A percentile compares a stretch with the other conserved stretches of the same genome.
Conservation (phyloP, 2,888 invertebrate genomes). For the Adineta ricciae region DNA sequence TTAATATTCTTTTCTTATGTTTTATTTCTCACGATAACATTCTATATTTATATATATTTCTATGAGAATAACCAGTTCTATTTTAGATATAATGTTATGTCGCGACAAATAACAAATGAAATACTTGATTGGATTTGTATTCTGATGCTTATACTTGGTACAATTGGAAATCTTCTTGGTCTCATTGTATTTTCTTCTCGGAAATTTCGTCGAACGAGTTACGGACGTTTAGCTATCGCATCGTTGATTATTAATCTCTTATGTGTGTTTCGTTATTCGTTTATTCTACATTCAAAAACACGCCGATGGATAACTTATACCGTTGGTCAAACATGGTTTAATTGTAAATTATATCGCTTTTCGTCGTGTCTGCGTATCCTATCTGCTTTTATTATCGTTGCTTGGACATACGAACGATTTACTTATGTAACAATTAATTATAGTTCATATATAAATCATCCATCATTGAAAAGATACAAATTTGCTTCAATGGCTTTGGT, state of each 20-base stretch:
- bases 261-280: constrained; percentile 21
- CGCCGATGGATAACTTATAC: background rate
- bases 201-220: constrained; percentile 18
- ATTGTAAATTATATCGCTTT: constrained; percentile 8
- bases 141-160: background rate
- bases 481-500: background rate
- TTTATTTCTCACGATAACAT: too few relatives aligned
- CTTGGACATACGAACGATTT: background rate
- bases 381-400: background rate
- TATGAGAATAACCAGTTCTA: background rate
- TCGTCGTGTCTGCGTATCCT: background rate
- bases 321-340: constrained; percentile 11
- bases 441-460: background rate
- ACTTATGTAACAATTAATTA: background rate
- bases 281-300: background rate
- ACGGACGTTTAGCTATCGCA: background rate
- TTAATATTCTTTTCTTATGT: background rate
- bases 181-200: constrained; percentile 7
- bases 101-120: background rate
- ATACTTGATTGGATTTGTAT: background rate
- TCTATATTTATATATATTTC: background rate
- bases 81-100: background rate
- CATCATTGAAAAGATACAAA: background rate
- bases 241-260: background rate
- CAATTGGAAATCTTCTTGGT: constrained; percentile 9